phyloP scores from a whole-genome alignment of 2,113 vertebrate species.

The Oncorhynchus nerka region DNA sequence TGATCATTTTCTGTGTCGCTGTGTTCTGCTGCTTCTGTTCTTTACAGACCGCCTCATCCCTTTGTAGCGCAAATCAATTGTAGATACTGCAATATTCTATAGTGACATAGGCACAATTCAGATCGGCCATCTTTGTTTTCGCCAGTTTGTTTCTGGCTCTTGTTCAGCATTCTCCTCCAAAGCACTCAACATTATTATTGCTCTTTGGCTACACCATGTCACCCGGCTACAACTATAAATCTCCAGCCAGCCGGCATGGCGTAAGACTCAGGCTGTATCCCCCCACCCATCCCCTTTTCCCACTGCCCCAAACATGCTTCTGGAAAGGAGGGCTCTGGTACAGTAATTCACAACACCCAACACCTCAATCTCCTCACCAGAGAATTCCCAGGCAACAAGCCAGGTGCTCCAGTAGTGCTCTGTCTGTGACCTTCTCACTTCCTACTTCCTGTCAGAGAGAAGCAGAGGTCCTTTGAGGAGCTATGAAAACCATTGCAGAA shows the following conservation, averaged over 20 bases:
- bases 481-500: background rate
- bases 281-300: slow-evolving; percentile 11
- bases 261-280: slow-evolving; percentile 27
- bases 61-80: background rate
- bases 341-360: slow-evolving; percentile 2
- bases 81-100: background rate
- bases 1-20: background rate
- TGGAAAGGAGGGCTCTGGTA: slow-evolving; percentile 7
- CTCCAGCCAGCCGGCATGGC: slow-evolving; percentile 15
- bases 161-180: slow-evolving; percentile 38
- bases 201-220: slow-evolving; percentile 19
- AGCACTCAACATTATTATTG: slow-evolving; percentile 51
- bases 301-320: slow-evolving; percentile 6
- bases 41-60: too few relatives aligned
- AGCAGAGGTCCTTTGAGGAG: background rate
- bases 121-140: background rate
- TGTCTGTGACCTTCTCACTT: background rate
- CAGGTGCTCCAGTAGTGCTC: slow-evolving; percentile 11
- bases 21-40: background rate
- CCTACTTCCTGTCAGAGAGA: too few relatives aligned
- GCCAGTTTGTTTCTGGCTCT: slow-evolving; percentile 14
- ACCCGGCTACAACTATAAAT: slow-evolving; percentile 45
- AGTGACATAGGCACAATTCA: background rate
- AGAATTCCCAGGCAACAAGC: too few relatives aligned
- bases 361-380: background rate